phyloP scores from a whole-genome alignment of 2,888 invertebrate species.

The Cordilura impudica region DNA sequence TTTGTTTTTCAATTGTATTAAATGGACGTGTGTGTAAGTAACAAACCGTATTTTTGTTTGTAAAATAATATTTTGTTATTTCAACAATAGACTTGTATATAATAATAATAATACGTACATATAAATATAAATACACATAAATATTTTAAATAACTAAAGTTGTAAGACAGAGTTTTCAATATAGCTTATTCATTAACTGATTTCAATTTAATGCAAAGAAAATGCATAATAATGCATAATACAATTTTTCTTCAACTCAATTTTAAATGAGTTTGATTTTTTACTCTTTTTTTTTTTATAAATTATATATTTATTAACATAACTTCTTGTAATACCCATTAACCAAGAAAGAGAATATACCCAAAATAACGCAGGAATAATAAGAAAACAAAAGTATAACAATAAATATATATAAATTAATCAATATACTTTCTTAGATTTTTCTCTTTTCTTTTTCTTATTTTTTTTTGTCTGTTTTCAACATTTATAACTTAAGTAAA shows the following conservation, averaged over 20 bases:
- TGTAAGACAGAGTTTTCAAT: slow-evolving; percentile 16
- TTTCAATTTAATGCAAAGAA: slow-evolving; percentile 9
- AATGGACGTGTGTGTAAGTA: slow-evolving; percentile 76
- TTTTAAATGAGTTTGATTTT: slow-evolving; percentile 61
- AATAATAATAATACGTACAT: slow-evolving; percentile 42
- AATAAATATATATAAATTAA: slow-evolving; percentile 28
- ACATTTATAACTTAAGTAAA: slow-evolving; percentile 80
- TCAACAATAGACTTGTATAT: slow-evolving; percentile 45
- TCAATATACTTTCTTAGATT: slow-evolving; percentile 9
- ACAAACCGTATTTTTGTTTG: slow-evolving; percentile 72
- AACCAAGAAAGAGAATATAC: slow-evolving; percentile 24
- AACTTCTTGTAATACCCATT: slow-evolving; percentile 42
- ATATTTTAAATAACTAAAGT: slow-evolving; percentile 50
- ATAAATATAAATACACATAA: slow-evolving; percentile 42
- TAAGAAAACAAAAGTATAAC: background rate
- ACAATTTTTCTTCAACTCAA: background rate
- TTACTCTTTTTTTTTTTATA: slow-evolving; percentile 71
- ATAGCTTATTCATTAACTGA: slow-evolving; percentile 25
- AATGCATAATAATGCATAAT: slow-evolving; percentile 39
- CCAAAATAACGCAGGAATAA: background rate
- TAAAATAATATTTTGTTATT: slow-evolving; percentile 48
- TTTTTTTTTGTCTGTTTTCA: slow-evolving; percentile 37
- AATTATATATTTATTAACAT: slow-evolving; percentile 52
- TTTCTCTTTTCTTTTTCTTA: background rate
- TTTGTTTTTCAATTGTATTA: slow-evolving; percentile 71